Evolutionary conservation across 2,888 invertebrate species (phyloP), one percentile per base, ranked within the genome.

Genomic region (Drosophila stalkeri): DNA sequence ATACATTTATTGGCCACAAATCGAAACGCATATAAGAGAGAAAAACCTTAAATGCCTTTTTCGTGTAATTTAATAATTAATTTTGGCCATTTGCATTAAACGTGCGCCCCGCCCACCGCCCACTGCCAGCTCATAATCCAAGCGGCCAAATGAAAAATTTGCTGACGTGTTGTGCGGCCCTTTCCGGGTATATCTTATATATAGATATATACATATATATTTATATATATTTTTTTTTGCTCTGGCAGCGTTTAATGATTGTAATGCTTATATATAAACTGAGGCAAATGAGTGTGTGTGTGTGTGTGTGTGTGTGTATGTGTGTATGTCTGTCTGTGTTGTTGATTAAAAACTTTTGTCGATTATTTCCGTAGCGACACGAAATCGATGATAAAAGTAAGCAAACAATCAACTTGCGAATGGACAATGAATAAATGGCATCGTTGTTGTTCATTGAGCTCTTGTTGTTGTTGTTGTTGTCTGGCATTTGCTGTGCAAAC

Each of bases 51-150:
- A 86, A 87, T 87, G 89, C 80, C 65, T 78, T 82, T 89, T 81
- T 81, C 81, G 75, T 90, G 76, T 89, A 84, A 88, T 82, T 84
- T 84, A 86, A 86, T 86, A 90, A 90, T 89, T 89, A 90, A 90
- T 90, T 90, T 90, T 81, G 79, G 72, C 80, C 88, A 88, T 90
- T 87, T 89, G 76, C 88, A 79, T 72, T 76, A 75, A 81, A 71
- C 73, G 72, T 37, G 41, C 3, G 18, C 12, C 11, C n/a, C 14
- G 14, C 23, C 52, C 23, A 0, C 9, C 20, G 14, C 31, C 23
- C 14, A 2, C 60, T 27, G 2, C 9, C 20, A 5, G 27, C 65
- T 33, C 75, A 78, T 84, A 83, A 83, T 75, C 78, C 78, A 49
- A 54, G 51, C 64, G 69, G 27, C 27, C 57, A 64, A 64, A 57